Conservation (phyloP, 1,140 invertebrate species). For the Lanistes nyassanus region DNA sequence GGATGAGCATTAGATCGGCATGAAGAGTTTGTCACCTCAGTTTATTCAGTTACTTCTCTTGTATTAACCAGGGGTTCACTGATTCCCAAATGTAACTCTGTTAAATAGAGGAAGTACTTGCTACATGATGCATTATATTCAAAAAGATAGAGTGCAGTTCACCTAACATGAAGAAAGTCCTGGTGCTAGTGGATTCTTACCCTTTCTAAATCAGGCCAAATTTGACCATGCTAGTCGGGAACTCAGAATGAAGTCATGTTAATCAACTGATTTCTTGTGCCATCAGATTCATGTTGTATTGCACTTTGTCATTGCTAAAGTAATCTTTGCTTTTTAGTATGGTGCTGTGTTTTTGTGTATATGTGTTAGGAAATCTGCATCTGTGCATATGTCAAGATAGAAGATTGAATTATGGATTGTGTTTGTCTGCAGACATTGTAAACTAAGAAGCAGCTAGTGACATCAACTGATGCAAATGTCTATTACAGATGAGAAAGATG, state of each 20-base stretch:
- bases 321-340: background rate
- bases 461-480: background rate
- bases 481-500: constrained; percentile 15
- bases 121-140: background rate
- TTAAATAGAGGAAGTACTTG: background rate
- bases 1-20: background rate
- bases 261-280: no score
- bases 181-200: background rate
- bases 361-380: background rate
- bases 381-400: background rate
- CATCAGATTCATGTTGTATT: no score
- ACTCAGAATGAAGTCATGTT: no score
- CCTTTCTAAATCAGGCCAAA: background rate
- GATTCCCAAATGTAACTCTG: background rate
- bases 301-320: background rate
- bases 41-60: background rate
- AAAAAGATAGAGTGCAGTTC: background rate
- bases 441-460: background rate
- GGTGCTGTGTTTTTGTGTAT: constrained; percentile 1
- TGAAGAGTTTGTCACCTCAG: background rate
- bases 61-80: background rate
- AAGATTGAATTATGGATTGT: background rate
- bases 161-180: background rate
- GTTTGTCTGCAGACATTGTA: background rate
- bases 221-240: background rate